Conservation (phyloP, 2,888 invertebrate species). For the Sycophila texana region DNA sequence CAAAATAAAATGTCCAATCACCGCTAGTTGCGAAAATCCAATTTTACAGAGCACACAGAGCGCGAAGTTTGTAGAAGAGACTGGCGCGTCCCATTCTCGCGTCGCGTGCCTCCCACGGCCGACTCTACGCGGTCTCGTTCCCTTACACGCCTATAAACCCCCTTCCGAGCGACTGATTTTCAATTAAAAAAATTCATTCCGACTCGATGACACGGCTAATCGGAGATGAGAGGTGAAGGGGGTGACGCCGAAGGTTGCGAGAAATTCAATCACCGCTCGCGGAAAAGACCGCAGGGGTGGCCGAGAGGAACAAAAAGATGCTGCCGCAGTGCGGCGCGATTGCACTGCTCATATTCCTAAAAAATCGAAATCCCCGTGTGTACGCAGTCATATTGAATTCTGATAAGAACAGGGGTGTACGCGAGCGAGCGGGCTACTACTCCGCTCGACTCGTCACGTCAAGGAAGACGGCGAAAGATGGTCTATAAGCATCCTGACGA, state of each 20-base stretch:
- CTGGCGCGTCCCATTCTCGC: background rate
- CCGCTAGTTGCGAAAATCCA: conserved; percentile 37
- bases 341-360: conserved; percentile 30
- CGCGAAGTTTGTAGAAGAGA: background rate
- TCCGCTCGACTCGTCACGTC: too few species aligned
- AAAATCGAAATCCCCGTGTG: conserved; percentile 40
- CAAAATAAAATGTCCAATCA: conserved; percentile 48
- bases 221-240: background rate
- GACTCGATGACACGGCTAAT: conserved; percentile 40
- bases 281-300: conserved; percentile 24
- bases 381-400: conserved; percentile 40
- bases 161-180: conserved; percentile 36
- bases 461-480: too few species aligned
- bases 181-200: conserved; percentile 50
- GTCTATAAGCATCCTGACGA: too few species aligned
- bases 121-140: background rate
- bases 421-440: background rate
- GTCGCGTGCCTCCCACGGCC: too few species aligned
- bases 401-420: conserved; percentile 29
- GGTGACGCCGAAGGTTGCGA: conserved; percentile 10
- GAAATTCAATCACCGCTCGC: conserved; percentile 44
- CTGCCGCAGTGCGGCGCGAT: conserved; percentile 19
- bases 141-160: background rate
- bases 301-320: conserved; percentile 20
- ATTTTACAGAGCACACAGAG: conserved; percentile 41